phyloP scores from a whole-genome alignment of 2,797 vertebrate genomes.

The Lemur catta region DNA sequence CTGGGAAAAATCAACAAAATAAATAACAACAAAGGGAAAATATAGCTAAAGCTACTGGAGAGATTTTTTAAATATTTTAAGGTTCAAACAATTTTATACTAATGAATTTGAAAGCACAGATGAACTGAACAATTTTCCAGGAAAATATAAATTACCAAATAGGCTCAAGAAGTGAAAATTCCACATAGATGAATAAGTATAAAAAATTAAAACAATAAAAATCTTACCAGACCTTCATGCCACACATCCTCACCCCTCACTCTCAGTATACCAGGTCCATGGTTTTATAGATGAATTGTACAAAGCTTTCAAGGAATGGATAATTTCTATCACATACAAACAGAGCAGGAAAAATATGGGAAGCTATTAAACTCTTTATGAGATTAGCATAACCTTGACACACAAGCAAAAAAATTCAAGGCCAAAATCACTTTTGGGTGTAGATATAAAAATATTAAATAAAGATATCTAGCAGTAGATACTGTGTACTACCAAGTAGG shows the following conservation, averaged over 20 bases:
- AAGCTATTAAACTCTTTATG: not conserved
- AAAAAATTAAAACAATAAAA: not conserved
- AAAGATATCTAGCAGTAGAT: not conserved
- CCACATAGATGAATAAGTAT: not conserved
- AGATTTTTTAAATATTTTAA: not conserved
- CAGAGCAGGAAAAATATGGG: not conserved
- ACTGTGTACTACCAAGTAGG: not conserved
- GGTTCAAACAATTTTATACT: not conserved
- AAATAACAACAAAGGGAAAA: not conserved
- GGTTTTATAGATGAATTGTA: not conserved
- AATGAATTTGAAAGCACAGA: not conserved
- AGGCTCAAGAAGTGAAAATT: slow-evolving; percentile 17
- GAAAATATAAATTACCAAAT: not conserved
- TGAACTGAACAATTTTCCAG: not conserved
- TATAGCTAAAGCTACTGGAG: not conserved
- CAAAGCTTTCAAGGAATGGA: not conserved
- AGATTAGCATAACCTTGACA: not conserved
- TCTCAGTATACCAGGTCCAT: not conserved
- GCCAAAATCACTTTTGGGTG: not conserved
- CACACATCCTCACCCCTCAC: not conserved
- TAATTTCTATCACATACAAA: slow-evolving; percentile 10
- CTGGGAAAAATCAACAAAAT: not conserved
- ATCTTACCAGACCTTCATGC: not conserved
- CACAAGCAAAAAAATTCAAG: not conserved
- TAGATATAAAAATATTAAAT: not conserved